phyloP scores from a whole-genome alignment of 2,113 vertebrate genomes.

The Mobula hypostoma region DNA sequence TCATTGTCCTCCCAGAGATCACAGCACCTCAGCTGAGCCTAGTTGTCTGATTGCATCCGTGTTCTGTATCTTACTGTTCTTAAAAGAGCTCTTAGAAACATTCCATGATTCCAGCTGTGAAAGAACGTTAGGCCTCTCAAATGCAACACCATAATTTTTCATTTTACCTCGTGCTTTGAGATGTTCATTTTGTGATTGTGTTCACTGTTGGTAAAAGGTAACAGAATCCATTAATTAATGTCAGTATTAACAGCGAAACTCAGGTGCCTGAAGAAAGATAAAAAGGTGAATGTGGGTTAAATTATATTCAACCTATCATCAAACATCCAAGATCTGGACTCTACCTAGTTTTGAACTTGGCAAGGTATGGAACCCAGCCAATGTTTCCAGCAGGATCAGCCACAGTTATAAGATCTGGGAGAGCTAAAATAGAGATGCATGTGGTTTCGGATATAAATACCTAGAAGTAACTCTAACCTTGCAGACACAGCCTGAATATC shows the following conservation, averaged over 20 bases:
- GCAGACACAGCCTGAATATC: slow-evolving; percentile 37
- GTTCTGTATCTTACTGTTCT: neutral
- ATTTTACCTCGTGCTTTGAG: neutral
- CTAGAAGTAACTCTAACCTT: slow-evolving; percentile 42
- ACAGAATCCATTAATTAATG: neutral
- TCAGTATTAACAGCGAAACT: neutral
- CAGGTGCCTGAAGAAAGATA: neutral
- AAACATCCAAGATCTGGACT: neutral
- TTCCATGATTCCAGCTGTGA: neutral
- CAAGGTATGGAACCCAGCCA: neutral
- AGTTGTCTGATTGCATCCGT: neutral
- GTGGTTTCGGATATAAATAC: slow-evolving; percentile 39
- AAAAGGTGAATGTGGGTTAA: neutral
- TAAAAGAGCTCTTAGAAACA: too few species aligned
- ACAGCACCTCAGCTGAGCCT: neutral
- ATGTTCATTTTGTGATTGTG: neutral
- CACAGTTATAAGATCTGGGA: neutral
- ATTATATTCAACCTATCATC: neutral
- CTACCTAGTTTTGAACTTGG: neutral
- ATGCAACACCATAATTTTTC: neutral
- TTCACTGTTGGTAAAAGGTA: too few species aligned
- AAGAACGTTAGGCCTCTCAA: neutral
- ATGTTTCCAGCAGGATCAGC: neutral
- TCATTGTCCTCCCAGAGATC: too few species aligned
- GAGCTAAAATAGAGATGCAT: slow-evolving; percentile 10